A percentile compares a stretch with the other conserved stretches of the same genome.
Conservation (phyloP, 2,113 vertebrate species). For the Bostrychus sinensis region DNA sequence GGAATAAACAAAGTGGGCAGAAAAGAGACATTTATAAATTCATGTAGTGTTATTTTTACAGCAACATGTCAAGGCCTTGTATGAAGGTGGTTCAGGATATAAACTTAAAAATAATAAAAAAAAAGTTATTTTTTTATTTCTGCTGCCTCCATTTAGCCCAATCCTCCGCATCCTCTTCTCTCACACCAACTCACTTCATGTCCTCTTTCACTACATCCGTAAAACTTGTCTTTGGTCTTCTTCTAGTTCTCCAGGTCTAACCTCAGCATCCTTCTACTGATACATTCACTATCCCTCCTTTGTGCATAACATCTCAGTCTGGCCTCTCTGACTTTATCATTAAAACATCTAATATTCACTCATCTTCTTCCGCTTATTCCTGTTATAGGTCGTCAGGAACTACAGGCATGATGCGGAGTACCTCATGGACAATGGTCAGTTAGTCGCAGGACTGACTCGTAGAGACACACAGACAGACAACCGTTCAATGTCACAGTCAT, state of each 20-base stretch:
- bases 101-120: neutral
- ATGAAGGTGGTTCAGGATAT: neutral
- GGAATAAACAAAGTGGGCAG: slow-evolving; percentile 5
- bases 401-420: too few species aligned
- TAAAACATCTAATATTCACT: neutral
- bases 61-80: neutral
- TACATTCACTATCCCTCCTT: neutral
- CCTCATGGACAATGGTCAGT: too few species aligned
- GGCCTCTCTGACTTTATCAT: neutral
- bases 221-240: neutral
- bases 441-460: too few species aligned
- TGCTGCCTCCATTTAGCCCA: neutral
- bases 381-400: too few species aligned
- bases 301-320: neutral
- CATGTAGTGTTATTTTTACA: neutral
- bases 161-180: neutral
- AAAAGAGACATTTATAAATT: neutral
- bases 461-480: too few species aligned
- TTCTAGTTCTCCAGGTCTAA: neutral
- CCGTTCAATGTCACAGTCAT: too few species aligned
- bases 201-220: neutral
- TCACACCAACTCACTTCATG: neutral
- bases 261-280: neutral
- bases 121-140: neutral
- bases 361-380: too few species aligned